These are phyloP conservation scores for Melitaea cinxia DNA, from an alignment of 1,140 invertebrate genomes.

Conservation along the genomic window DNA sequence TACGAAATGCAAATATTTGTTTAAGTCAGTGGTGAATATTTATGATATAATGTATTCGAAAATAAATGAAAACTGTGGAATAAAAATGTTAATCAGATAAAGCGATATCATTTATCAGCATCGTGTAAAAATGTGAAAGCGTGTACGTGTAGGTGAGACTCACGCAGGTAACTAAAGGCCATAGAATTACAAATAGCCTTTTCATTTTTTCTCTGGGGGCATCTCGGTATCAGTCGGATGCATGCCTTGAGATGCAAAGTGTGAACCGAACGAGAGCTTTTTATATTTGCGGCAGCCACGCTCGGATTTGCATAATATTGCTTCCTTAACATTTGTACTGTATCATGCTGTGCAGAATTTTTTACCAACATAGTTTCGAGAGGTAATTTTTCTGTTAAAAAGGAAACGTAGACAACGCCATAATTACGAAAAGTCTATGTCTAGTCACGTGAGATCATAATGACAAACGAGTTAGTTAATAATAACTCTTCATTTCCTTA, in stretches of 20 bases:
- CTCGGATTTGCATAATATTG: slow-evolving; percentile 62
- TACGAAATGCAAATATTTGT: slow-evolving; percentile 6
- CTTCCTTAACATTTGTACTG: slow-evolving; percentile 73
- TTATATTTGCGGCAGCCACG: slow-evolving; percentile 76
- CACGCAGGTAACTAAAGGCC: slow-evolving; percentile 66
- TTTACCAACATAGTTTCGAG: slow-evolving; percentile 23
- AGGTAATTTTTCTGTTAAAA: slow-evolving; percentile 18
- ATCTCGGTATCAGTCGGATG: slow-evolving; percentile 75
- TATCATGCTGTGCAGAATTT: slow-evolving; percentile 41
- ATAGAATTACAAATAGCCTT: slow-evolving; percentile 76
- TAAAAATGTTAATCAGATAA: slow-evolving; percentile 42
- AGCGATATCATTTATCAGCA: slow-evolving; percentile 35
- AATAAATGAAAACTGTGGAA: slow-evolving; percentile 24
- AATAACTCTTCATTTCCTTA: too few species aligned
- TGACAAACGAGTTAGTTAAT: too few species aligned
- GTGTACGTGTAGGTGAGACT: slow-evolving; percentile 28
- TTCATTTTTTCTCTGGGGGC: slow-evolving; percentile 75
- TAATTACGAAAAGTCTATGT: not conserved
- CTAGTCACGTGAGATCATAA: too few species aligned
- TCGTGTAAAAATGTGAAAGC: slow-evolving; percentile 28
- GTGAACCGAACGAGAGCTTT: slow-evolving; percentile 73
- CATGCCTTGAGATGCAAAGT: slow-evolving; percentile 79
- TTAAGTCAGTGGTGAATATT: slow-evolving; percentile 4
- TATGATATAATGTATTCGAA: slow-evolving; percentile 18
- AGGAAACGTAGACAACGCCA: not conserved